Conservation (phyloP, 2,888 invertebrate genomes). For the Liopterus haemorrhoidalis region DNA sequence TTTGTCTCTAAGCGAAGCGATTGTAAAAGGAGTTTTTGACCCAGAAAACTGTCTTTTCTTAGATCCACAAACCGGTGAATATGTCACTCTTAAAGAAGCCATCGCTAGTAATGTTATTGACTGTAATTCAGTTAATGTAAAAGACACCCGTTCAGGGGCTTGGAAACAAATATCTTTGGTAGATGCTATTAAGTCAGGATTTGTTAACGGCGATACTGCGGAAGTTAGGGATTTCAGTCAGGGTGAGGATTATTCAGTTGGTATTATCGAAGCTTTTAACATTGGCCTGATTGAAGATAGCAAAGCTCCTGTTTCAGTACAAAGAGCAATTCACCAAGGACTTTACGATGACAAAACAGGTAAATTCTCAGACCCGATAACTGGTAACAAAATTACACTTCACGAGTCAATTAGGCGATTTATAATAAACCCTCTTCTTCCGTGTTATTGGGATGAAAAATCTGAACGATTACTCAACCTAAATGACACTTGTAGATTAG, state of each 20-base stretch:
- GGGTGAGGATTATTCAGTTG: constrained; percentile 59
- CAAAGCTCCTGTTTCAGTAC: constrained; percentile 74
- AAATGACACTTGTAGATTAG: constrained; percentile 73
- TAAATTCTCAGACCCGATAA: constrained; percentile 75
- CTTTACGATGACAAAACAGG: constrained; percentile 75
- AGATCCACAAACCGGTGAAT: constrained; percentile 72
- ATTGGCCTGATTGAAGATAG: constrained; percentile 74
- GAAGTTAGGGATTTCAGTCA: constrained; percentile 64
- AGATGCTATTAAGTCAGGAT: constrained; percentile 69
- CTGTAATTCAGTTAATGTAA: constrained; percentile 74
- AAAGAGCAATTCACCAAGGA: constrained; percentile 80
- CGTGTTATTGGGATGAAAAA: constrained; percentile 74
- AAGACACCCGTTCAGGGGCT: constrained; percentile 68
- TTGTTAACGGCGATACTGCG: constrained; percentile 66
- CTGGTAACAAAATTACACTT: constrained; percentile 70
- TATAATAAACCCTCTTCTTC: constrained; percentile 71
- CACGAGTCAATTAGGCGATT: constrained; percentile 79
- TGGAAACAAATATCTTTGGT: constrained; percentile 72
- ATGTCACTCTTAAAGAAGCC: constrained; percentile 75
- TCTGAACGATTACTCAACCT: constrained; percentile 65
- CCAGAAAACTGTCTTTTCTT: constrained; percentile 73
- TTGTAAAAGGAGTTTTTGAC: constrained; percentile 74
- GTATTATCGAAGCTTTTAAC: constrained; percentile 71
- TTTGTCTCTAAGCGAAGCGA: constrained; percentile 72
- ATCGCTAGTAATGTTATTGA: constrained; percentile 76